Percentiles rank a stretch among this genome's conserved stretches.
These are phyloP conservation scores for Porites australiensis DNA, from an alignment of 64 coral and sea anemone species.

Conservation along the genomic window DNA sequence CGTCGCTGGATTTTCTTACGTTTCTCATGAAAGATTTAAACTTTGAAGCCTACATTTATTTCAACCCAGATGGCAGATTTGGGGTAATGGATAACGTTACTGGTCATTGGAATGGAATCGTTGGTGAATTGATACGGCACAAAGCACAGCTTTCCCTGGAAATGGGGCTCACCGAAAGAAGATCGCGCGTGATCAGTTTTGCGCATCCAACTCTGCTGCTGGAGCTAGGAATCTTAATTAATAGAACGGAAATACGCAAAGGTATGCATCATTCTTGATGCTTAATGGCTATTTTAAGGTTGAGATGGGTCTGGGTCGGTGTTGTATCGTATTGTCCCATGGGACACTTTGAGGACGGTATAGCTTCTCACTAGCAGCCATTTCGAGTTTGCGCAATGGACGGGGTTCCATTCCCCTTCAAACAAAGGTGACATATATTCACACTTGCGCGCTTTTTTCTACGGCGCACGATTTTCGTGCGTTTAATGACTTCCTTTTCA, in stretches of 20 bases:
- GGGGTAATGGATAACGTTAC: neutral
- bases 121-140: neutral
- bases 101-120: conserved; percentile 32
- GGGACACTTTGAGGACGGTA: too few species aligned
- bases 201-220: conserved; percentile 35
- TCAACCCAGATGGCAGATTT: conserved; percentile 30
- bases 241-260: neutral
- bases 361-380: too few species aligned
- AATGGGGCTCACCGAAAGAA: conserved; percentile 9
- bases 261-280: neutral
- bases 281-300: neutral
- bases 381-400: too few species aligned
- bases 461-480: too few species aligned
- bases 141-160: conserved; percentile 4
- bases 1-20: conserved; percentile 31
- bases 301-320: too few species aligned
- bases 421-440: too few species aligned
- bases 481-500: too few species aligned
- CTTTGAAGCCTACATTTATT: conserved; percentile 40
- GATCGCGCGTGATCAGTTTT: conserved; percentile 10
- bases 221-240: conserved; percentile 36
- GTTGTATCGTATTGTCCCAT: too few species aligned
- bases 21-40: conserved; percentile 42
- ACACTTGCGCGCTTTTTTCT: too few species aligned
- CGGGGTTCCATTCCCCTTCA: too few species aligned